Conservation (phyloP, 2,888 invertebrate species). For the Acleris sparsana region DNA sequence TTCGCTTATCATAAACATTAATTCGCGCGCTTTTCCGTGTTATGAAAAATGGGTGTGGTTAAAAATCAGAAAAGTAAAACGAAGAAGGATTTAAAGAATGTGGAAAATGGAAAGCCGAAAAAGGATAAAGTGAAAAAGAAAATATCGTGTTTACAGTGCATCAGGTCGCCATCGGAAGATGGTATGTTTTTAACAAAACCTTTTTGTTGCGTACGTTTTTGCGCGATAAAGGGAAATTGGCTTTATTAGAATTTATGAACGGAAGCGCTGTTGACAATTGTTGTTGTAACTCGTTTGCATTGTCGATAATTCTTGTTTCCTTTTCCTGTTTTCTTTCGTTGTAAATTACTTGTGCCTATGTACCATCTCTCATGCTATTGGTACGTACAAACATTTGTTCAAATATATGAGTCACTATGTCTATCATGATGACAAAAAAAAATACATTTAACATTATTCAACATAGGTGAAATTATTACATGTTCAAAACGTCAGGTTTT, state of each 20-base stretch:
- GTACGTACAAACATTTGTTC: no score
- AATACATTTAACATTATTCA: no score
- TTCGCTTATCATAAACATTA: conserved; percentile 39
- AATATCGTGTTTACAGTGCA: conserved; percentile 82
- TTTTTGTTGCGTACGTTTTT: neutral
- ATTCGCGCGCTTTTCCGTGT: conserved; percentile 45
- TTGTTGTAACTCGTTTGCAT: conserved; percentile 41
- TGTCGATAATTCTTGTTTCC: conserved; percentile 37
- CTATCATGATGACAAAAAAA: no score
- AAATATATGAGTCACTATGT: no score
- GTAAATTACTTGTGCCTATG: conserved; percentile 39
- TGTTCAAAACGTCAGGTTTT: no score
- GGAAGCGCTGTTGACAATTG: conserved; percentile 36
- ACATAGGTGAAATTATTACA: no score
- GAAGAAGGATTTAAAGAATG: conserved; percentile 50
- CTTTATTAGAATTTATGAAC: conserved; percentile 35
- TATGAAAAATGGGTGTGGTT: conserved; percentile 75
- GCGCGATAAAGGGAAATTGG: conserved; percentile 5
- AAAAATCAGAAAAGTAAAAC: conserved; percentile 70
- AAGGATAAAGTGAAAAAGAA: conserved; percentile 78
- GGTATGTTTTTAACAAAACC: conserved; percentile 54
- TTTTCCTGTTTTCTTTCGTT: conserved; percentile 40
- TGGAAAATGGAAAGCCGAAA: conserved; percentile 66
- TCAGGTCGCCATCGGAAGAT: conserved; percentile 74
- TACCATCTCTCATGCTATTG: no score